Conservation (phyloP, 2,888 invertebrate genomes). For the Achlya flavicornis region DNA sequence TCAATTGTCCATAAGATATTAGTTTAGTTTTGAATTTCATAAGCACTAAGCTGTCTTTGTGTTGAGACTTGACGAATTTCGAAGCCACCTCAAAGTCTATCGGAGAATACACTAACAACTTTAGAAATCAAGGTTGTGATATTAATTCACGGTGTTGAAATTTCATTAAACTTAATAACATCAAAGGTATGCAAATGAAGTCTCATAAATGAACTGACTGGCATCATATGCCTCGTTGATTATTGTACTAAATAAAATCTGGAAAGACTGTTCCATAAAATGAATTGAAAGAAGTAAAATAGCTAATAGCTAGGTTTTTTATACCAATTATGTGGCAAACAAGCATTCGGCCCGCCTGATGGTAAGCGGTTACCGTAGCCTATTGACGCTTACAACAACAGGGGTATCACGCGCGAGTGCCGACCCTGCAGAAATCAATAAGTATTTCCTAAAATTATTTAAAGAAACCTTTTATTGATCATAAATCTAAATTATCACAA, state of each 20-base stretch:
- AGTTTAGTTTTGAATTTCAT: conserved; percentile 40
- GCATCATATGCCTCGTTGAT: too few relatives aligned
- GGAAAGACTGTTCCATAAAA: too few relatives aligned
- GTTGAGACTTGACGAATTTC: conserved; percentile 35
- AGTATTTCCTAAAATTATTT: conserved; percentile 15
- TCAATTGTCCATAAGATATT: conserved; percentile 29
- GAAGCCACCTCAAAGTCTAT: conserved; percentile 39
- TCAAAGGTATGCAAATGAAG: background rate
- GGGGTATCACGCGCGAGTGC: too few relatives aligned
- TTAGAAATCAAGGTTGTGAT: conserved; percentile 19
- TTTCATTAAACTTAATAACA: background rate
- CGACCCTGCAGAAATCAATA: too few relatives aligned
- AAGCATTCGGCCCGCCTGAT: too few relatives aligned
- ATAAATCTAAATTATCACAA: conserved; percentile 58
- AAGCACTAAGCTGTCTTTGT: conserved; percentile 45
- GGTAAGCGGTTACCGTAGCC: too few relatives aligned
- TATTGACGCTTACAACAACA: too few relatives aligned
- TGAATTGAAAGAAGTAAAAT: too few relatives aligned
- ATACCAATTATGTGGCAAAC: too few relatives aligned
- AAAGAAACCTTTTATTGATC: conserved; percentile 32
- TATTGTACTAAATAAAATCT: too few relatives aligned
- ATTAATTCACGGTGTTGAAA: background rate
- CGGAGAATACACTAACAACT: conserved; percentile 20
- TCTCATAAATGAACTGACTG: background rate
- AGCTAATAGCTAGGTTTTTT: too few relatives aligned